A percentile compares a stretch with the other conserved stretches of the same genome.
Evolutionary conservation across 1,140 invertebrate genomes (phyloP).

Genomic region (Apis dorsata): DNA sequence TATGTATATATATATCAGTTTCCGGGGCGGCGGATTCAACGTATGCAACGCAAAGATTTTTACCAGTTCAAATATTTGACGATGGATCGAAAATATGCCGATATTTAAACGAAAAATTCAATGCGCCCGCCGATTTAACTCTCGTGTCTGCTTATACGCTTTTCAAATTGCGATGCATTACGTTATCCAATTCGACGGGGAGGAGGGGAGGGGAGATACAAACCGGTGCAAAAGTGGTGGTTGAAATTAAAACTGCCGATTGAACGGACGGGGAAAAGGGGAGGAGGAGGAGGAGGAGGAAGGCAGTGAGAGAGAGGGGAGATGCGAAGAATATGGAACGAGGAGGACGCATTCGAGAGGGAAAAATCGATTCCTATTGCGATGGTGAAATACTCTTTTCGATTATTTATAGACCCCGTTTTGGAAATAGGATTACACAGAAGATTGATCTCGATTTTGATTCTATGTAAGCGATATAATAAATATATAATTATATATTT

Average conservation of each 20-base stretch:
- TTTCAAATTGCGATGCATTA: conserved; percentile 31
- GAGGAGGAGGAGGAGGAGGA: too few species aligned
- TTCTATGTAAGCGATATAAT: too few species aligned
- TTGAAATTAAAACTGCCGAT: conserved; percentile 33
- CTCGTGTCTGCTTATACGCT: conserved; percentile 26
- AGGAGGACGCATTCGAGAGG: too few species aligned
- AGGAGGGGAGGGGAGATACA: neutral
- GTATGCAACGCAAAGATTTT: conserved; percentile 11
- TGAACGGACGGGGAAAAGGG: neutral
- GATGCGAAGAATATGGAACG: too few species aligned
- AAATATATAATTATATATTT: too few species aligned
- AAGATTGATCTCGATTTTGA: too few species aligned
- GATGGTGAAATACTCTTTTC: too few species aligned
- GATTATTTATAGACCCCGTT: too few species aligned
- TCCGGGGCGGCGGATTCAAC: neutral
- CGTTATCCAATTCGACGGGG: conserved; percentile 16
- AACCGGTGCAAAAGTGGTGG: conserved; percentile 13
- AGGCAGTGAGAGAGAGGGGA: neutral
- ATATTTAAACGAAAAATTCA: conserved; percentile 40
- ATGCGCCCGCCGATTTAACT: conserved; percentile 18
- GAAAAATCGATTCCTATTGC: neutral
- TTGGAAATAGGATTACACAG: too few species aligned
- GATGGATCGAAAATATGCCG: conserved; percentile 37
- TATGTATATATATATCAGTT: neutral
- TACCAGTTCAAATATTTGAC: conserved; percentile 40